Evolutionary conservation across 2,797 vertebrate genomes (phyloP).

Genomic region (Graptemys geographica): DNA sequence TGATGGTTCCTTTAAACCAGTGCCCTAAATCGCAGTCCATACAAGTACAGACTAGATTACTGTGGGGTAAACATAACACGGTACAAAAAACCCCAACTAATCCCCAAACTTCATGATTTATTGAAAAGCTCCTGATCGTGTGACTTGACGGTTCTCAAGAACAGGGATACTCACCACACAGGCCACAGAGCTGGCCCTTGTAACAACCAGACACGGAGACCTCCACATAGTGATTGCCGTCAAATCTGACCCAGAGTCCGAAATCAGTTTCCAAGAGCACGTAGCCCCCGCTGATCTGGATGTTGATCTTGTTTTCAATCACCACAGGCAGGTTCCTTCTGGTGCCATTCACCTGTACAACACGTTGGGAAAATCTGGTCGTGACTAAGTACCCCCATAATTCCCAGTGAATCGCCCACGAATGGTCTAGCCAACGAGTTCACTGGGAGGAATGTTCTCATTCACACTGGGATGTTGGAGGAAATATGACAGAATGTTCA

Average conservation of each 20-base stretch:
- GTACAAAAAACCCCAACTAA: not conserved
- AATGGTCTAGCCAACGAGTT: not conserved
- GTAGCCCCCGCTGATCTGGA: conserved; percentile 88
- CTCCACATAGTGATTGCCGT: conserved; percentile 91
- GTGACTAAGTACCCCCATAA: not conserved
- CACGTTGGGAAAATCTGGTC: not conserved
- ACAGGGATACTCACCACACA: conserved; percentile 86
- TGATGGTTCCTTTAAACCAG: not conserved
- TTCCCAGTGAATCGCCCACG: not conserved
- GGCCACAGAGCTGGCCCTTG: conserved; percentile 86
- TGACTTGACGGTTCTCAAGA: not conserved
- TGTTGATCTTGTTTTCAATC: conserved; percentile 74
- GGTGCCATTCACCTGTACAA: conserved; percentile 84
- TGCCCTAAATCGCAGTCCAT: not conserved
- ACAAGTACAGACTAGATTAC: not conserved
- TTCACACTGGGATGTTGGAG: not conserved
- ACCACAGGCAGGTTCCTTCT: conserved; percentile 81
- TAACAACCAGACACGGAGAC: conserved; percentile 85
- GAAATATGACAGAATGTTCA: not conserved
- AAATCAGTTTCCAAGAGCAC: conserved; percentile 89
- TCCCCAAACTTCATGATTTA: not conserved
- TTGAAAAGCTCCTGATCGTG: not conserved
- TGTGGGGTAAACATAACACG: not conserved
- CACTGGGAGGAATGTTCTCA: not conserved
- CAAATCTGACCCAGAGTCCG: conserved; percentile 88